Evolutionary conservation across 64 coral and sea anemone genomes (phyloP), one percentile per base, ranked within the genome.

Genomic region (Anthopleura sola): DNA sequence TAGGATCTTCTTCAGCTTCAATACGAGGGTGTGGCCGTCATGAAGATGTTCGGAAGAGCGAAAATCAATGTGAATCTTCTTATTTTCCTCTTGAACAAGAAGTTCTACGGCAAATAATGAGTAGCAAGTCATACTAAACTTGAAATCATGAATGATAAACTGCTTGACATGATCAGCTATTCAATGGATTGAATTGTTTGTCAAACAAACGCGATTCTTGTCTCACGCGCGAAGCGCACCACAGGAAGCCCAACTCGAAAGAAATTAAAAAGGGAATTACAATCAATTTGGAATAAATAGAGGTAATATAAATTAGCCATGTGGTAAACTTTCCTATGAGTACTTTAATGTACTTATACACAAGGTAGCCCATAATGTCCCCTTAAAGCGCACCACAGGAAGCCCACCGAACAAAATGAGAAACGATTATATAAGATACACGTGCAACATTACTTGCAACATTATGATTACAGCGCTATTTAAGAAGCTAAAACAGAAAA

Each of bases 41-140:
- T 99, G 97, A 99, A 99, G 87, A 99, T 99, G 97, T 99, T 99
- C 51, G 97, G 97, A 53, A 84, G 93, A 60, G 97, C 97, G 4
- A 99, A 99, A 82, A 94, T 99, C 36, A 99, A 99, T 36, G 97
- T 99, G 3, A 99, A 99, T 79, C 66, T 99, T 12, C 93, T 99
- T 4, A 99, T 99, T 80, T 94, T 95, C 84, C 75, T 99, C 46
- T 80, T 99, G 69, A 99, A 99, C 75, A 99, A 99, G 93, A 99
- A 99, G 89, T 99, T 99, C 85, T 99, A 99, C 84, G 97, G 97
- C 83, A 99, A 99, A 92, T 95, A 95, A 62, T 62, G n/a, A n/a
- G 58, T 23, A 12, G n/a, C 17, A 26, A 10, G 58, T 17, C 5
- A 23, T 16, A 58, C n/a, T 62, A 8, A 5, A 10, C 58, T 20